Evolutionary conservation across 2,113 vertebrate genomes (phyloP).

Genomic region (Notothenia coriiceps): DNA sequence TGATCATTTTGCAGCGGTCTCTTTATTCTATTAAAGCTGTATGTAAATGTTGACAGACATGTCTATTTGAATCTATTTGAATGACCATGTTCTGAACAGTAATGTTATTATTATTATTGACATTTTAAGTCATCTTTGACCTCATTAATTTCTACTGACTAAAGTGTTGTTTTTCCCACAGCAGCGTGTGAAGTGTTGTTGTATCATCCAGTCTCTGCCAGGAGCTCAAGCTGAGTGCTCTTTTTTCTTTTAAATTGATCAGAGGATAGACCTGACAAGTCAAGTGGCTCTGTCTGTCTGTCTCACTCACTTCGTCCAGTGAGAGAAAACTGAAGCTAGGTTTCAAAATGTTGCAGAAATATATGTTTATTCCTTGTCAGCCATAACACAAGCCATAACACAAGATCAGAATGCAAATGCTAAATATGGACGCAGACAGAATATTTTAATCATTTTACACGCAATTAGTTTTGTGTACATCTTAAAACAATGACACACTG

Average conservation of each 20-base stretch:
- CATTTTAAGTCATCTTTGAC: constrained; percentile 39
- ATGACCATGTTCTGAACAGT: constrained; percentile 20
- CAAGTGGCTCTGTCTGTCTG: constrained; percentile 27
- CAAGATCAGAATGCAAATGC: background rate
- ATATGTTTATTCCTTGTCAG: background rate
- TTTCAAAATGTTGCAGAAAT: constrained; percentile 7
- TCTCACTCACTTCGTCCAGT: constrained; percentile 8
- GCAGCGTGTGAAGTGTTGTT: constrained; percentile 43
- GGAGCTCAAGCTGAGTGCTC: constrained; percentile 30
- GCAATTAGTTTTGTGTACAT: background rate
- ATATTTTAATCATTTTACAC: background rate
- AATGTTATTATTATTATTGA: constrained; percentile 37
- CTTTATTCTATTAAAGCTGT: too few relatives aligned
- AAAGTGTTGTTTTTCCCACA: constrained; percentile 43
- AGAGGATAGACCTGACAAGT: constrained; percentile 27
- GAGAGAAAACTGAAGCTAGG: background rate
- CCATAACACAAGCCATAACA: background rate
- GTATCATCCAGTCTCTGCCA: constrained; percentile 31
- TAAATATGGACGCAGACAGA: background rate
- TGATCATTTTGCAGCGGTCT: too few relatives aligned
- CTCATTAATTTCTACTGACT: background rate
- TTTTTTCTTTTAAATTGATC: constrained; percentile 12
- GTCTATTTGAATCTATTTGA: background rate
- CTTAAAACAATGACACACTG: constrained; percentile 7
- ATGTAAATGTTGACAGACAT: too few relatives aligned